Base-by-base conservation (phyloP, 2,888 invertebrate genomes). In the Agrotis ipsilon region DNA sequence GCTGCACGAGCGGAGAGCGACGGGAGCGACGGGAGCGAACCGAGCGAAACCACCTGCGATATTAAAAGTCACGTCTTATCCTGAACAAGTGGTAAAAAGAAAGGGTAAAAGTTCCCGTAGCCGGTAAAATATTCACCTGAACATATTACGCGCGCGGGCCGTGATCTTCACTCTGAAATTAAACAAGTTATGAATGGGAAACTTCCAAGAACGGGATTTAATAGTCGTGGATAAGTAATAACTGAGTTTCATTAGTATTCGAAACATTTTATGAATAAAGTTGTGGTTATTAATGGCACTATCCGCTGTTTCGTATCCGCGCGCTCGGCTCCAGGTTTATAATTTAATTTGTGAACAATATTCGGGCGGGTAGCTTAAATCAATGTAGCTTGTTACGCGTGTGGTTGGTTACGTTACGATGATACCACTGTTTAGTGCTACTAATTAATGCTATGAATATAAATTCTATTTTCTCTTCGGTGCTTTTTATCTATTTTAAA, bases 151-250 rank as follows among this genome's bases (percentile, higher is more conserved):
- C 65, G 85, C 62, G 82, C 81, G 80, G 83, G 76, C 80, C 86
- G 85, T 87, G 89, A 89, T 90, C 90, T 88, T 83, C 84, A 84
- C 87, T 89, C 87, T 88, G 87, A 90, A 91, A 92, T 92, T 90
- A 90, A 92, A 91, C 91, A 91, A 91, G 91, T 91, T 92, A 91
- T 92, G 91, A 91, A 92, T 89, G 88, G 85, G 79, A 84, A 90
- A 89, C 81, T 89, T 88, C 79, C 83, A 82, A 82, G 84, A 82
- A 81, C 79, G 58, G 86, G 90, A 88, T 90, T 88, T 90, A 87
- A 89, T 88, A 90, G 87, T 88, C 83, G 86, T 80, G 87, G 87
- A 88, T 89, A 89, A 86, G 87, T 89, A 88, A 88, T 89, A 88
- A 80, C 86, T 80, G 82, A 86, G 85, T 88, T 86, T 75, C 81